Conservation (phyloP, 2,113 vertebrate species). For the Prinia subflava region DNA sequence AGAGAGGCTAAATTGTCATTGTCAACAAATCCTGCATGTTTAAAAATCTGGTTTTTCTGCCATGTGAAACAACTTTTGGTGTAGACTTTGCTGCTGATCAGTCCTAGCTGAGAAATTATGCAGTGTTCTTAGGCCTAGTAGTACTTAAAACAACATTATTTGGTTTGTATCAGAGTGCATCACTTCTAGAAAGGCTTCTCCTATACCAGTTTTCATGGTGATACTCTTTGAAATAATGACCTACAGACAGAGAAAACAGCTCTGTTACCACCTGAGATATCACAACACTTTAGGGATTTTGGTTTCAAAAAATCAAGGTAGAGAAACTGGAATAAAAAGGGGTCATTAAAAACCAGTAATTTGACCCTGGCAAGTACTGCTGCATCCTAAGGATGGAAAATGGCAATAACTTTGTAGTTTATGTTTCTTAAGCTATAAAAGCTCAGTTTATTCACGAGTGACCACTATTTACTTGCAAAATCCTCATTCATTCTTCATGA, state of each 20-base stretch:
- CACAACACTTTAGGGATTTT: neutral
- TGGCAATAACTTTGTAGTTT: neutral
- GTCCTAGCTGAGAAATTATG: neutral
- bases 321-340: neutral
- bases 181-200: neutral
- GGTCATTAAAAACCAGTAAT: neutral
- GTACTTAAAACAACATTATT: neutral
- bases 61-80: neutral
- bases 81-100: neutral
- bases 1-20: neutral
- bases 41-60: neutral
- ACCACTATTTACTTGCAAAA: neutral
- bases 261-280: neutral
- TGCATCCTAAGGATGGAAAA: neutral
- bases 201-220: neutral
- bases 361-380: neutral
- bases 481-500: neutral
- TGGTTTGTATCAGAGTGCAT: neutral
- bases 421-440: neutral
- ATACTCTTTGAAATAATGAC: neutral
- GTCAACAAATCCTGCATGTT: neutral
- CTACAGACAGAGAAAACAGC: neutral
- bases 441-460: neutral
- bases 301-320: neutral
- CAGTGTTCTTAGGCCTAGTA: neutral